phyloP scores from a whole-genome alignment of 2,888 invertebrate genomes.

The Sinohyriopsis cumingii region DNA sequence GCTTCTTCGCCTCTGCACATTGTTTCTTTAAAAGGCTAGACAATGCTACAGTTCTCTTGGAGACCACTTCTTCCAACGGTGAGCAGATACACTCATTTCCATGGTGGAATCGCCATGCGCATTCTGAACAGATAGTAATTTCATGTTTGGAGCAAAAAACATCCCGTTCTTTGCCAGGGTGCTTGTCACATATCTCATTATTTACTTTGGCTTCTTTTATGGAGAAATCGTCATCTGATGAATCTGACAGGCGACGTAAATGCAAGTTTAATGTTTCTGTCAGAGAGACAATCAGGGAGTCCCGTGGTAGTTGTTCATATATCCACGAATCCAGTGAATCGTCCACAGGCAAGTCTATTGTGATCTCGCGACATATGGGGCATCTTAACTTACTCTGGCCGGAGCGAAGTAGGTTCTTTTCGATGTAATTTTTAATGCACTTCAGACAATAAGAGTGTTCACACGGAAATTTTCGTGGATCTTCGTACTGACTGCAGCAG shows the following conservation, averaged over 20 bases:
- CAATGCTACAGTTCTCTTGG: conserved; percentile 11
- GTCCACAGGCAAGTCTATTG: too few species aligned
- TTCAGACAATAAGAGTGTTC: conserved; percentile 29
- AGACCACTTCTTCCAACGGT: conserved; percentile 18
- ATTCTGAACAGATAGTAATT: conserved; percentile 16
- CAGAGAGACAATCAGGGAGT: too few species aligned
- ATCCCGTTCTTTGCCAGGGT: conserved; percentile 24
- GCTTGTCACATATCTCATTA: conserved; percentile 17
- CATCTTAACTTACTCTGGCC: too few species aligned
- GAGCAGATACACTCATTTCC: conserved; percentile 22
- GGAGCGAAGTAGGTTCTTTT: neutral
- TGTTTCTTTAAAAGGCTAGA: too few species aligned
- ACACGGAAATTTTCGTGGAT: conserved; percentile 34
- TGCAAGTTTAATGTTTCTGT: too few species aligned
- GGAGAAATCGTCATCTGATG: too few species aligned
- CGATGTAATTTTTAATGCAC: conserved; percentile 29
- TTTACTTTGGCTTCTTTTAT: neutral
- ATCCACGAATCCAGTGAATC: too few species aligned
- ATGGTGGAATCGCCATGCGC: conserved; percentile 25
- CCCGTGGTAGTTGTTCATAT: too few species aligned
- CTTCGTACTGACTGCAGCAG: conserved; percentile 24
- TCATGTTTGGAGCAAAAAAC: conserved; percentile 33
- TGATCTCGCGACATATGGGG: too few species aligned
- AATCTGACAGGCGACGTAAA: too few species aligned
- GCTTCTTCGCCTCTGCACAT: too few species aligned